Evolutionary conservation across 2,797 vertebrate species (phyloP).

Genomic region (Hoplostethus atlanticus): DNA sequence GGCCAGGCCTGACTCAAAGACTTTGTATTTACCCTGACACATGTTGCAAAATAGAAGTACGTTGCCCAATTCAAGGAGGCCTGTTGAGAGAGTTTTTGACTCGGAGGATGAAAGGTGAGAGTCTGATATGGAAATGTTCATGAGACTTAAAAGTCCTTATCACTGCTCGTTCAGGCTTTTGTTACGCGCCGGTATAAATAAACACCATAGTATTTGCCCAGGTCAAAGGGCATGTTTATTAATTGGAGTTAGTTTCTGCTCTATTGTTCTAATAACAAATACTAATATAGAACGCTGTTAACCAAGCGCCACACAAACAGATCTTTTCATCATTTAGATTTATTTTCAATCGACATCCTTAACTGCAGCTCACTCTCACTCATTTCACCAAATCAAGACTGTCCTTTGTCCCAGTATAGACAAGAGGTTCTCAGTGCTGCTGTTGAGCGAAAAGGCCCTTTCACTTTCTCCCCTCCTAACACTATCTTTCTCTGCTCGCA

Average conservation of each 20-base stretch:
- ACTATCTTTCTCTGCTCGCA: constrained; percentile 46
- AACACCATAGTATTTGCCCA: not conserved
- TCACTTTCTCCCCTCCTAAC: constrained; percentile 2
- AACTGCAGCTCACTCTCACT: too few relatives aligned
- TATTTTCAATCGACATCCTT: too few relatives aligned
- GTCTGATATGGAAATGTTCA: constrained; percentile 27
- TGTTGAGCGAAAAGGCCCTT: not conserved
- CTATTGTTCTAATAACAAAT: too few relatives aligned
- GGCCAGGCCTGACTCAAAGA: constrained; percentile 21
- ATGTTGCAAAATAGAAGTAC: constrained; percentile 7
- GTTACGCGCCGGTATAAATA: not conserved
- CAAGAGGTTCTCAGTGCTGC: not conserved
- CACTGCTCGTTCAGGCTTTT: constrained; percentile 2
- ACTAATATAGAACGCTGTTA: too few relatives aligned
- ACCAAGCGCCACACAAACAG: too few relatives aligned
- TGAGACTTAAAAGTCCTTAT: constrained; percentile 6
- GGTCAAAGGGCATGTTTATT: not conserved
- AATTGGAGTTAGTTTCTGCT: not conserved
- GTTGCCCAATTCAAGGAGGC: constrained; percentile 16
- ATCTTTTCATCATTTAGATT: too few relatives aligned
- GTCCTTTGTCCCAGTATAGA: not conserved
- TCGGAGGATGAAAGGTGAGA: constrained; percentile 57
- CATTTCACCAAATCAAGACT: constrained; percentile 5
- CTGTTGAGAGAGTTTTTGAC: constrained; percentile 43
- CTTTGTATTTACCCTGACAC: constrained; percentile 39